Evolutionary conservation across 30 jellyfish, hydroid and myxozoan genomes (phyloP).

Genomic region (Morbakka virulenta): DNA sequence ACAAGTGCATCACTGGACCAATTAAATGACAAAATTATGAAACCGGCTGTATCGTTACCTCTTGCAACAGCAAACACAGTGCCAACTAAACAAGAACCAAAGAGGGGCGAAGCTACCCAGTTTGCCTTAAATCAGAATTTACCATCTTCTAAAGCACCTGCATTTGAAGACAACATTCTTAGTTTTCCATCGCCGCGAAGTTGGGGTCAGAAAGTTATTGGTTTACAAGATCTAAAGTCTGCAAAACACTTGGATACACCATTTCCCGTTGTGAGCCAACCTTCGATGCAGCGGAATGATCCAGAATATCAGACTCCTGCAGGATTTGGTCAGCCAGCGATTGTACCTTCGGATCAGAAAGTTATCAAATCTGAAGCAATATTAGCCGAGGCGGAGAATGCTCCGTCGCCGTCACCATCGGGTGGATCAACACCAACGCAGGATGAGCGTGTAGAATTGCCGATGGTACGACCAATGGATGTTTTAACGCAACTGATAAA

Average conservation of each 20-base stretch:
- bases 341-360: no score
- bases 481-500: slow-evolving; percentile 39
- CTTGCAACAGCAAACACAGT: neutral
- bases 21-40: neutral
- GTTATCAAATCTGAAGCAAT: neutral
- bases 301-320: neutral
- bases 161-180: neutral
- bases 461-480: slow-evolving; percentile 35
- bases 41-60: neutral
- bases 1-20: neutral
- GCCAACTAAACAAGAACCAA: neutral
- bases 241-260: neutral
- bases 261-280: neutral
- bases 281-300: neutral
- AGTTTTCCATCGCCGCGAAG: neutral
- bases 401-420: neutral
- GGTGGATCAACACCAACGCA: slow-evolving; percentile 48
- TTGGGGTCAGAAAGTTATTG: neutral
- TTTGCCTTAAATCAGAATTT: no score
- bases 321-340: no score
- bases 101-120: neutral
- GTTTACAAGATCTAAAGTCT: neutral
- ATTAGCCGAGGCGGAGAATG: slow-evolving; percentile 10
- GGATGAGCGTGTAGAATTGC: slow-evolving; percentile 32
- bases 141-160: neutral